Conservation (phyloP, 2,113 vertebrate species). For the Illadopsis cleaveri region DNA sequence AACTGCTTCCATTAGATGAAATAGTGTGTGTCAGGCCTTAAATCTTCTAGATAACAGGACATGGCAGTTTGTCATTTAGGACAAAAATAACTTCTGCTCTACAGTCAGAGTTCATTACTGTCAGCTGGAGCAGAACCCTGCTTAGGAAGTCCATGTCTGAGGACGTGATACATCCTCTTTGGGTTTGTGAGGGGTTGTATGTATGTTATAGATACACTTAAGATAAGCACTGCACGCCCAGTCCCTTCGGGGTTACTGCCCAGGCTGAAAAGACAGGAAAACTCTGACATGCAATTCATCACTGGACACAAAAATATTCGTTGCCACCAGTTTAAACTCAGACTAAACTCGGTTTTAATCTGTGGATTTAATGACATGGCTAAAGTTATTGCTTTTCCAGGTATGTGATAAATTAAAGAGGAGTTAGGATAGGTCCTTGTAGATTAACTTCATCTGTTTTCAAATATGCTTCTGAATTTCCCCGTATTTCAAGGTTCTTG, state of each 20-base stretch:
- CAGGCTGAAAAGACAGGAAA: background rate
- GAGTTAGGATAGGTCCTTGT: background rate
- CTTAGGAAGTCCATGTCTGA: background rate
- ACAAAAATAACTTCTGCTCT: conserved; percentile 54
- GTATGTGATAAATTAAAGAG: background rate
- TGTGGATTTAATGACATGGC: background rate
- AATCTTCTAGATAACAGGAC: conserved; percentile 42
- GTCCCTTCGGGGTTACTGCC: background rate
- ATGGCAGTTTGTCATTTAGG: conserved; percentile 56
- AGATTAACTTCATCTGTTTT: background rate
- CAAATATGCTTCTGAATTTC: background rate
- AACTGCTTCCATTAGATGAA: conserved; percentile 32
- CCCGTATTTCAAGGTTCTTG: background rate
- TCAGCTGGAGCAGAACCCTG: background rate
- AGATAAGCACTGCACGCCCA: background rate
- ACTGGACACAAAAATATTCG: background rate
- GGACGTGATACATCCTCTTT: background rate
- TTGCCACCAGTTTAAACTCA: background rate
- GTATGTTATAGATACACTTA: background rate
- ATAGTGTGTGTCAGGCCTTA: conserved; percentile 41
- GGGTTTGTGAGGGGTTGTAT: background rate
- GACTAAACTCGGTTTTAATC: background rate
- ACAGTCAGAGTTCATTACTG: conserved; percentile 47
- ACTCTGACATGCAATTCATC: background rate
- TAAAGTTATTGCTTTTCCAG: background rate